A percentile compares a stretch with the other conserved stretches of the same genome.
phyloP scores from a whole-genome alignment of 2,888 invertebrate species.

The Eulithis testata region DNA sequence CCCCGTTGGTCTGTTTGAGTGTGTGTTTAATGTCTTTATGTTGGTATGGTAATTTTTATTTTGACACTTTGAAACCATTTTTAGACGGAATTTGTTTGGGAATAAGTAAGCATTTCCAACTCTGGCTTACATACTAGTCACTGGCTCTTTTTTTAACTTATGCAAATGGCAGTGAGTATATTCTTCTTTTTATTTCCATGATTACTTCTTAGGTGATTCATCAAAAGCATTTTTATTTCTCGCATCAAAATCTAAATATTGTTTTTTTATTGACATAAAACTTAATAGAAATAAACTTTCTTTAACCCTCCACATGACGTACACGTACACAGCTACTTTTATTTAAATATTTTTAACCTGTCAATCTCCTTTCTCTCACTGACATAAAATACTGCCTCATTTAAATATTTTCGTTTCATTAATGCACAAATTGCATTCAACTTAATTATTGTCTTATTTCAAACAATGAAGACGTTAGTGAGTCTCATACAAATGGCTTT shows the following conservation, averaged over 20 bases:
- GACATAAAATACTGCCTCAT: constrained; percentile 34
- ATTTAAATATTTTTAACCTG: constrained; percentile 3
- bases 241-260: too few relatives aligned
- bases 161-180: too few relatives aligned
- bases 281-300: too few relatives aligned
- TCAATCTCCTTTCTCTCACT: constrained; percentile 33
- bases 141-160: too few relatives aligned
- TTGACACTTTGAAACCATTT: neutral
- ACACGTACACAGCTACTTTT: neutral
- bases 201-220: too few relatives aligned
- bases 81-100: too few relatives aligned
- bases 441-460: constrained; percentile 51
- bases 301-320: too few relatives aligned
- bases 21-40: constrained; percentile 19
- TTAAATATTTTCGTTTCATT: constrained; percentile 42
- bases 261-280: too few relatives aligned
- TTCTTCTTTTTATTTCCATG: too few relatives aligned
- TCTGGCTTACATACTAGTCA: too few relatives aligned
- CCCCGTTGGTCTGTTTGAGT: constrained; percentile 26
- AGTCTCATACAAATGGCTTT: neutral
- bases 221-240: too few relatives aligned
- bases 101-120: too few relatives aligned
- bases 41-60: neutral
- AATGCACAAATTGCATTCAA: constrained; percentile 47
- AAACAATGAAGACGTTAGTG: constrained; percentile 70